These are phyloP conservation scores for Scleropages formosus DNA, from an alignment of 2,797 vertebrate species.

Conservation along the genomic window DNA sequence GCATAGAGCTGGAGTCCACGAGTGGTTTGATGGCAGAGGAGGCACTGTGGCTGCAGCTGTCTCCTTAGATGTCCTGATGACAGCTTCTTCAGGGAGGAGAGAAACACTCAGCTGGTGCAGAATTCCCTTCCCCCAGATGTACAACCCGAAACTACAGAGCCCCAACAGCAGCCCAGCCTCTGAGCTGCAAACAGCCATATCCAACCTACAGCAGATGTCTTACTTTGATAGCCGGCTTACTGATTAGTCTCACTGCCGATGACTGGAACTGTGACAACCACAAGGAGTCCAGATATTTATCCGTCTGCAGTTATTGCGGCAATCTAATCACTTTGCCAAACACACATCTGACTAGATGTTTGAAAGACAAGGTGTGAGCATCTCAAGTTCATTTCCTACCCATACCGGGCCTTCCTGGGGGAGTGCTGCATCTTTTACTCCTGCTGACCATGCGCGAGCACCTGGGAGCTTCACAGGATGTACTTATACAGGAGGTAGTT, in stretches of 20 bases:
- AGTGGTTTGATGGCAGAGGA: neutral
- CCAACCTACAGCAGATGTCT: conserved; percentile 1
- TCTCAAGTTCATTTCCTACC: neutral
- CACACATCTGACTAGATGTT: too few relatives aligned
- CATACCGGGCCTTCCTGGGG: neutral
- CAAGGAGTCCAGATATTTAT: too few relatives aligned
- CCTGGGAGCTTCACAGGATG: neutral
- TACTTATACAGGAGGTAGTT: neutral
- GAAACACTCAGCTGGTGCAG: neutral
- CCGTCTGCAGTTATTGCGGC: too few relatives aligned
- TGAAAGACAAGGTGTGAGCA: neutral
- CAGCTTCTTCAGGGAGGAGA: neutral
- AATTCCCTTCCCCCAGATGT: neutral
- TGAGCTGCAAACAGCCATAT: too few relatives aligned
- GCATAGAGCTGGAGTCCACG: too few relatives aligned
- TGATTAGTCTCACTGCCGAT: neutral
- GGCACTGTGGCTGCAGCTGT: neutral
- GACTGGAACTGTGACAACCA: too few relatives aligned
- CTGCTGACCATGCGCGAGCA: too few relatives aligned
- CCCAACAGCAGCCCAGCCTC: neutral
- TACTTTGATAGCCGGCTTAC: neutral
- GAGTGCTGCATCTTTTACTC: conserved; percentile 14
- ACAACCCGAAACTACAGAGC: neutral
- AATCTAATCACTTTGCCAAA: too few relatives aligned
- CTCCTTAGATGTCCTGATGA: neutral